phyloP scores from a whole-genome alignment of 2,113 vertebrate genomes.

The Rostratula benghalensis region DNA sequence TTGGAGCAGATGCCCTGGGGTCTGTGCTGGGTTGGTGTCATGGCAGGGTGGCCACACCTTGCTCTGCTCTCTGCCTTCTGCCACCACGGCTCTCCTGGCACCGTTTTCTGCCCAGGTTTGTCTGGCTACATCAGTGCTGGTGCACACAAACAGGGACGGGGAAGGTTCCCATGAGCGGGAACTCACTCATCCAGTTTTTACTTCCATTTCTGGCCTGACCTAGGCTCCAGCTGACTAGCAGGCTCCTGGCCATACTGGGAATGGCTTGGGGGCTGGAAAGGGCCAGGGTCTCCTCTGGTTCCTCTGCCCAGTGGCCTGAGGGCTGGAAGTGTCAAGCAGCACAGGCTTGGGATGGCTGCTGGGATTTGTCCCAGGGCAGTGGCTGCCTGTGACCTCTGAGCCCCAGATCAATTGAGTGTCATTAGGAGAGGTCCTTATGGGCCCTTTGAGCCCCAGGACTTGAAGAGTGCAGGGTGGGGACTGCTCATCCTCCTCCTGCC shows the following conservation, averaged over 20 bases:
- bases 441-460: too few relatives aligned
- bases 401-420: background rate
- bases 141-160: background rate
- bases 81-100: background rate
- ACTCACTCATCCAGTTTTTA: background rate
- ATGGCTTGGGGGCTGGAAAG: background rate
- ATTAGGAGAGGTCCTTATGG: rapidly evolving
- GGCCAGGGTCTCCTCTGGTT: background rate
- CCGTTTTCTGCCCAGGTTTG: rapidly evolving
- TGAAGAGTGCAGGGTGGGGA: background rate
- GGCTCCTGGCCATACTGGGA: rapidly evolving
- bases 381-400: rapidly evolving
- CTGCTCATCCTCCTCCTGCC: background rate
- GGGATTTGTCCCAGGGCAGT: background rate
- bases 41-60: background rate
- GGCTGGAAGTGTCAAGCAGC: rapidly evolving
- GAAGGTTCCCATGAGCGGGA: background rate
- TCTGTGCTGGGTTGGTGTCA: background rate
- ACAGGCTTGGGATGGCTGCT: background rate
- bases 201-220: background rate
- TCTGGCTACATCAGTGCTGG: background rate
- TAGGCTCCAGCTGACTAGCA: rapidly evolving
- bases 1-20: rapidly evolving
- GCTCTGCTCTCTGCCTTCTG: background rate
- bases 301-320: background rate